A percentile compares a stretch with the other conserved stretches of the same genome.
These are phyloP conservation scores for Triplophysa yarkandensis DNA, from an alignment of 2,797 vertebrate genomes.

Conservation along the genomic window DNA sequence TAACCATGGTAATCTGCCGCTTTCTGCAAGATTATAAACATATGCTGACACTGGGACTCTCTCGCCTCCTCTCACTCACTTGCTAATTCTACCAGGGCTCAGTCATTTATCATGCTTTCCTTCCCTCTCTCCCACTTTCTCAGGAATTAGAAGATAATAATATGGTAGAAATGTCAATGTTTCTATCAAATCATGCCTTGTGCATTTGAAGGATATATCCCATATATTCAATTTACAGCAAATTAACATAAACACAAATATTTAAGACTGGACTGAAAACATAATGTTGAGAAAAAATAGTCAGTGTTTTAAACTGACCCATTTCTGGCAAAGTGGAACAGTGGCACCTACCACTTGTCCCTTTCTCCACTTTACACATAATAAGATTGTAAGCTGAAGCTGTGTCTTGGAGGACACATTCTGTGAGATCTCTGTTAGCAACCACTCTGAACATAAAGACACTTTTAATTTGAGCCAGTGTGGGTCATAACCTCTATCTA, in stretches of 20 bases:
- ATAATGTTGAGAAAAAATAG: conserved; percentile 28
- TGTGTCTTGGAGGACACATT: conserved; percentile 16
- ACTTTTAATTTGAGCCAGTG: conserved; percentile 22
- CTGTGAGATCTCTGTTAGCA: conserved; percentile 33
- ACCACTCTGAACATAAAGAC: conserved; percentile 19
- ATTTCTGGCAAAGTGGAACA: conserved; percentile 41
- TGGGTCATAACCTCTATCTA: conserved; percentile 34
- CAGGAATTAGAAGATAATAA: conserved; percentile 1
- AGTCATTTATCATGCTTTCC: conserved; percentile 50
- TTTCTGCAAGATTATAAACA: conserved; percentile 58
- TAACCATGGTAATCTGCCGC: conserved; percentile 72
- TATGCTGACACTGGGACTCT: conserved; percentile 61
- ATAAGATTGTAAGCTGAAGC: conserved; percentile 17
- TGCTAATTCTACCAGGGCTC: conserved; percentile 49
- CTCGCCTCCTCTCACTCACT: conserved; percentile 50
- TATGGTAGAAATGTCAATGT: conserved; percentile 6
- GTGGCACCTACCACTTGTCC: conserved; percentile 6
- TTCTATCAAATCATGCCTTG: not conserved
- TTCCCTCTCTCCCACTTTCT: conserved; percentile 18
- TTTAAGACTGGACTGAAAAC: not conserved
- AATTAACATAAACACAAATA: not conserved
- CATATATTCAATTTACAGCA: conserved; percentile 16
- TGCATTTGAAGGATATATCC: not conserved
- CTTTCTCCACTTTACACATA: conserved; percentile 3
- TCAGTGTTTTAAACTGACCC: conserved; percentile 35